Conservation (phyloP, 2,888 invertebrate genomes). For the Tetheella fluctuosa region DNA sequence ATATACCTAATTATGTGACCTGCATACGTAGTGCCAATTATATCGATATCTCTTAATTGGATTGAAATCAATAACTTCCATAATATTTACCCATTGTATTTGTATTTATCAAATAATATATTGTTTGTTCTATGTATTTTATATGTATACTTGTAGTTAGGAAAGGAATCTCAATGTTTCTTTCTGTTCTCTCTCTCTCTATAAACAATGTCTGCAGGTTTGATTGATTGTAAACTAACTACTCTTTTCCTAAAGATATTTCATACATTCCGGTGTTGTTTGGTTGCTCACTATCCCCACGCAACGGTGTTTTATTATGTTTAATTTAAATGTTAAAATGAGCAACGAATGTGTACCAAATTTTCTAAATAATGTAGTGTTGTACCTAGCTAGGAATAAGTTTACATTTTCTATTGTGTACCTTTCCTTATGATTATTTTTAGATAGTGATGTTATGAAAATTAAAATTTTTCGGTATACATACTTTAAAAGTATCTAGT, state of each 20-base stretch:
- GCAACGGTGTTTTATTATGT: slow-evolving; percentile 44
- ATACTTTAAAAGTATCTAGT: slow-evolving; percentile 3
- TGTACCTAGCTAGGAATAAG: slow-evolving; percentile 75
- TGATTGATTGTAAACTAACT: slow-evolving; percentile 20
- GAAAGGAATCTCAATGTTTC: slow-evolving; percentile 57
- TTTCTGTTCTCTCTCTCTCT: slow-evolving; percentile 39
- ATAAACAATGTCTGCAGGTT: slow-evolving; percentile 23
- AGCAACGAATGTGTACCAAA: slow-evolving; percentile 84
- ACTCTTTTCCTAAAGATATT: slow-evolving; percentile 47
- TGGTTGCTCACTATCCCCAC: slow-evolving; percentile 60
- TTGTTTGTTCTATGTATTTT: slow-evolving; percentile 34
- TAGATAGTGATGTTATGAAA: slow-evolving; percentile 31
- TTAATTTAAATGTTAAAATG: slow-evolving; percentile 60
- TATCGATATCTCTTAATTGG: slow-evolving; percentile 56
- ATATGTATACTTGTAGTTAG: slow-evolving; percentile 38
- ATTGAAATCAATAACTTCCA: slow-evolving; percentile 56
- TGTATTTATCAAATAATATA: slow-evolving; percentile 47
- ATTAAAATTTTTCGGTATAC: slow-evolving; percentile 14
- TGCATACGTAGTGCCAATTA: slow-evolving; percentile 80
- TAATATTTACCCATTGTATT: slow-evolving; percentile 47
- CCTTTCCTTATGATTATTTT: slow-evolving; percentile 43
- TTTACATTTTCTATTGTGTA: slow-evolving; percentile 59
- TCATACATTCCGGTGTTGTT: slow-evolving; percentile 75
- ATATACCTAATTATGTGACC: slow-evolving; percentile 73
- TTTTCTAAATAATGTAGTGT: slow-evolving; percentile 72